These are phyloP conservation scores for Tetrax tetrax DNA, from an alignment of 2,113 vertebrate species.

Conservation along the genomic window DNA sequence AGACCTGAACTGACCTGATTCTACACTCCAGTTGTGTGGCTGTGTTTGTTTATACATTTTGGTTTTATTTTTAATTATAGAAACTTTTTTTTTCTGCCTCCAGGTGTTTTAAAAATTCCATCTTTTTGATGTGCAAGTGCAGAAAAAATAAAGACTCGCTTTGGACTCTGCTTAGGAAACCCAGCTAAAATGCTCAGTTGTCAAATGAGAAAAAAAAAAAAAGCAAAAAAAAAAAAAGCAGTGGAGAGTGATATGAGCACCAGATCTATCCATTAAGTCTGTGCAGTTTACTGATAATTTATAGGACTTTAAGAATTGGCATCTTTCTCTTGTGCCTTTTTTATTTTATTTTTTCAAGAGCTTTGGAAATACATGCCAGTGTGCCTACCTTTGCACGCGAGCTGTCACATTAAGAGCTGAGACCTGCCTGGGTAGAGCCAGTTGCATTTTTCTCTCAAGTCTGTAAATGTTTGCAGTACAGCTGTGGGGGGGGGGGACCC, in stretches of 20 bases:
- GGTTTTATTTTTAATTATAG: constrained; percentile 34
- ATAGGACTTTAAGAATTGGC: neutral
- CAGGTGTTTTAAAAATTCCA: neutral
- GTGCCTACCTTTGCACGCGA: neutral
- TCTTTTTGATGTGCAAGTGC: neutral
- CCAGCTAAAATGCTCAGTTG: neutral
- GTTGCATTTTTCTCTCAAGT: neutral
- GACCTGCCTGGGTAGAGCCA: neutral
- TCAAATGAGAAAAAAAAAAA: neutral
- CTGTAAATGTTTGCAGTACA: neutral
- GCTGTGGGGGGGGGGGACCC: too few species aligned
- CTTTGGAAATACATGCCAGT: neutral
- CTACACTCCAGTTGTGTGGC: neutral
- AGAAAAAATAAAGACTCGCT: neutral
- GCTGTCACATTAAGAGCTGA: neutral
- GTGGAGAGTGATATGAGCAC: neutral
- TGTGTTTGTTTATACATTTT: neutral
- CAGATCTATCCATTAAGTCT: neutral
- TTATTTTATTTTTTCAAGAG: neutral
- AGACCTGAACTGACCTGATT: constrained; percentile 11
- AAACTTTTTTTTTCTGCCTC: neutral
- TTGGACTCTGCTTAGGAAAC: neutral
- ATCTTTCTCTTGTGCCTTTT: neutral
- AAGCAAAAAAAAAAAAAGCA: neutral
- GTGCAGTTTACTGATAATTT: neutral